Evolutionary conservation across 1,140 invertebrate genomes (phyloP).

Genomic region (Tetramorium parvispinum): DNA sequence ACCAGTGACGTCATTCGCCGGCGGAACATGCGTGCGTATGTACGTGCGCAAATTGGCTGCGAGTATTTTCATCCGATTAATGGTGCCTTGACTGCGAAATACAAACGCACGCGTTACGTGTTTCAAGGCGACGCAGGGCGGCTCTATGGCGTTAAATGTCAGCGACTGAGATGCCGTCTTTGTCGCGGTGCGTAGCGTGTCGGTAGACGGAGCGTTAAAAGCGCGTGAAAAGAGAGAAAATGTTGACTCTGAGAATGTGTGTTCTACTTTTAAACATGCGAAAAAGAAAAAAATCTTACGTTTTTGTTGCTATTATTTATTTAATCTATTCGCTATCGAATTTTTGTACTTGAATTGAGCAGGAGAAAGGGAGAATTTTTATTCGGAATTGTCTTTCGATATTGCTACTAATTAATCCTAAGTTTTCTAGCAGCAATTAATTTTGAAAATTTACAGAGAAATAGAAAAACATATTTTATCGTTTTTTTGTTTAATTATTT

Average conservation of each 20-base stretch:
- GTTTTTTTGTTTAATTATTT: neutral
- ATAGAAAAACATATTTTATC: neutral
- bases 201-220: conserved; percentile 7
- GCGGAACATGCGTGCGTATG: conserved; percentile 4
- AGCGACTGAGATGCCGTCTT: conserved; percentile 1
- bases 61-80: conserved; percentile 70
- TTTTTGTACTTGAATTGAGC: neutral
- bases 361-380: neutral
- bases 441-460: neutral
- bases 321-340: neutral
- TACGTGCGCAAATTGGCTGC: conserved; percentile 49
- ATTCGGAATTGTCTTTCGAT: neutral
- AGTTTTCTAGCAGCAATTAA: conserved; percentile 9
- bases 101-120: conserved; percentile 43
- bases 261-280: neutral
- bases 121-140: conserved; percentile 29
- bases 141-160: conserved; percentile 33
- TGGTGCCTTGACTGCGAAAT: conserved; percentile 45
- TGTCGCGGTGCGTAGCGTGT: neutral
- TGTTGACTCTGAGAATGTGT: neutral
- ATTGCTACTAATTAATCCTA: neutral
- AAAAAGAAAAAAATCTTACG: neutral
- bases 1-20: conserved; percentile 68
- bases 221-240: neutral
- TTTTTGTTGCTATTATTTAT: neutral